Evolutionary conservation across 2,113 vertebrate species (phyloP), one percentile per base, ranked within the genome.

Genomic region (Tenebrosternarchus preto): DNA sequence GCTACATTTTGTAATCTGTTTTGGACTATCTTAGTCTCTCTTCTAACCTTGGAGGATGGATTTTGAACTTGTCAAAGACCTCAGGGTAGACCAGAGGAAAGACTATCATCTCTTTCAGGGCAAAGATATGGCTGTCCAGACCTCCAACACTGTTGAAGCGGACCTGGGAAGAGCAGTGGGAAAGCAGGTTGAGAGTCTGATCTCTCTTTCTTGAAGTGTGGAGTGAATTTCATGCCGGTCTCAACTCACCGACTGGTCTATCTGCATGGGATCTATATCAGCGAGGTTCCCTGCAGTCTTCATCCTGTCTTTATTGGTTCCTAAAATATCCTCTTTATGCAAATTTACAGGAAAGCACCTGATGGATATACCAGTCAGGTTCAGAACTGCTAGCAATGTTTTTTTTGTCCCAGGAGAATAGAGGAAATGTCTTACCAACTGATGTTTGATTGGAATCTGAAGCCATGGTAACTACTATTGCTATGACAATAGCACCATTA

Each of bases 51-150:
- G 97, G 96, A 83, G 96, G 96, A 0, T 97, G 95, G 85, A 98
- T 96, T 90, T 93, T 96, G 87, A 98, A 97, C 87, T 90, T 95
- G 82, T 98, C 95, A 90, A 98, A 98, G 77, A 98, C 93, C 90
- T 98, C 96, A 81, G 96, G 96, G 85, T 98, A 98, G 81, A 98
- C 94, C 67, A 98, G 87, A 61, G 97, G 97, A 83, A 97, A 98
- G 80, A 98, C 84, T 2, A 98, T 93, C 96, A 98, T 98, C 81
- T 98, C 97, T 84, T 98, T 98, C 61, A 98, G 89, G 43, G 96
- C 89, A 46, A 94, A 90, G 81, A 98, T 97, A 86, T 98, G 96
- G 80, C 81, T 92, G 66, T 92, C 93, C 66, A 97, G 89, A 70
- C 96, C 96, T 81, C 96, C 97, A 20, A 98, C 89, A 5, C 91